A percentile compares a stretch with the other conserved stretches of the same genome.
These are phyloP conservation scores for Epirrhoe tristata DNA, from an alignment of 2,888 invertebrate genomes.

Conservation along the genomic window DNA sequence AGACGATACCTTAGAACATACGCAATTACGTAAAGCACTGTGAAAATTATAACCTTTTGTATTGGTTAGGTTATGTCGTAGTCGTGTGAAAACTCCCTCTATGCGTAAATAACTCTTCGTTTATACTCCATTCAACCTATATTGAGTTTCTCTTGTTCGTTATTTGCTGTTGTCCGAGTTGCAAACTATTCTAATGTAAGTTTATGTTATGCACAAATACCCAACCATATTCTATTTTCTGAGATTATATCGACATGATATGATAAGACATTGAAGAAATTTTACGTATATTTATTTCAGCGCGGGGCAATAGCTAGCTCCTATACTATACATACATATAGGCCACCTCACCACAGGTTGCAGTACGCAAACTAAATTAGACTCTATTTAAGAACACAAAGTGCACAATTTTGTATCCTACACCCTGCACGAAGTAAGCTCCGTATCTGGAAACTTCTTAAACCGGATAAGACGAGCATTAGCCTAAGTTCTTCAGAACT, in stretches of 20 bases:
- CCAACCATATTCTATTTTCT: neutral
- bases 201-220: neutral
- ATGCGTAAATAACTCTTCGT: neutral
- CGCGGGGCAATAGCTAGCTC: too few species aligned
- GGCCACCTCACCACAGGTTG: too few species aligned
- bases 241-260: too few species aligned
- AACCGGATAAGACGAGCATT: neutral
- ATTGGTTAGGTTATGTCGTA: too few species aligned
- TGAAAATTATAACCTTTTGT: too few species aligned
- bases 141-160: constrained; percentile 4
- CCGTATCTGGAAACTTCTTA: neutral
- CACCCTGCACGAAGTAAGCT: neutral
- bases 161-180: constrained; percentile 1
- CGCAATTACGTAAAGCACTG: too few species aligned
- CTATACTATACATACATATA: too few species aligned
- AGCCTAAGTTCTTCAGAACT: neutral
- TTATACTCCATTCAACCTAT: neutral
- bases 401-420: neutral
- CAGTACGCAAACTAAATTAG: too few species aligned
- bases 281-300: too few species aligned
- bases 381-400: neutral
- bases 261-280: too few species aligned
- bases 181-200: neutral
- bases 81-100: too few species aligned
- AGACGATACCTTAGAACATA: too few species aligned